A percentile compares a stretch with the other conserved stretches of the same genome.
phyloP scores from a whole-genome alignment of 2,113 vertebrate species.

The Xyrauchen texanus region DNA sequence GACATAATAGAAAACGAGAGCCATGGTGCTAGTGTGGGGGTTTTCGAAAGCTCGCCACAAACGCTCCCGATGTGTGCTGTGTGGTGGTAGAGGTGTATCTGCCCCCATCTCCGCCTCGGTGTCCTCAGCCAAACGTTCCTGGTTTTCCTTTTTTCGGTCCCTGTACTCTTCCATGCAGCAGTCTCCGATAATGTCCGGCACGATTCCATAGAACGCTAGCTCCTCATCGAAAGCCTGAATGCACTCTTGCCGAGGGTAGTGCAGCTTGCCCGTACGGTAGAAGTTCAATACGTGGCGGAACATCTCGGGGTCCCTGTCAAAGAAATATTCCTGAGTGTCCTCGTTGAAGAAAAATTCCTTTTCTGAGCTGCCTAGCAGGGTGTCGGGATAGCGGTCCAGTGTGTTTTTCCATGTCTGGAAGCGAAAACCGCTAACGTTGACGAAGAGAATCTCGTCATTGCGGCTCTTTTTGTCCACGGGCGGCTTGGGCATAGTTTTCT shows the following conservation, averaged over 20 bases:
- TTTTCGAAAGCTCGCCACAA: constrained; percentile 92
- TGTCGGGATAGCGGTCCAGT: constrained; percentile 86
- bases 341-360: constrained; percentile 91
- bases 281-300: constrained; percentile 91
- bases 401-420: constrained; percentile 85
- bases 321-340: constrained; percentile 88
- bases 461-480: constrained; percentile 80
- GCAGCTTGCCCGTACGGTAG: constrained; percentile 85
- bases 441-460: constrained; percentile 84
- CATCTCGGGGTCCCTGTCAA: constrained; percentile 88
- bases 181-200: constrained; percentile 88
- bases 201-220: constrained; percentile 87
- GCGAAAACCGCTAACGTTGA: constrained; percentile 86
- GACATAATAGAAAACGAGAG: constrained; percentile 90
- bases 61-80: constrained; percentile 80
- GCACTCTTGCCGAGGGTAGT: constrained; percentile 86
- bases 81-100: constrained; percentile 73
- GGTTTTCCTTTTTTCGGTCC: constrained; percentile 81
- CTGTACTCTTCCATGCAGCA: constrained; percentile 87
- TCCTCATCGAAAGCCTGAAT: constrained; percentile 90
- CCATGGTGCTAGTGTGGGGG: constrained; percentile 89
- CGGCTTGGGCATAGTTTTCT: constrained; percentile 85
- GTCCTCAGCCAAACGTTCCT: constrained; percentile 76
- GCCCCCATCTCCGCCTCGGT: constrained; percentile 76
- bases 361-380: constrained; percentile 85